phyloP scores from a whole-genome alignment of 2,888 invertebrate genomes.

The Malacosoma neustria region DNA sequence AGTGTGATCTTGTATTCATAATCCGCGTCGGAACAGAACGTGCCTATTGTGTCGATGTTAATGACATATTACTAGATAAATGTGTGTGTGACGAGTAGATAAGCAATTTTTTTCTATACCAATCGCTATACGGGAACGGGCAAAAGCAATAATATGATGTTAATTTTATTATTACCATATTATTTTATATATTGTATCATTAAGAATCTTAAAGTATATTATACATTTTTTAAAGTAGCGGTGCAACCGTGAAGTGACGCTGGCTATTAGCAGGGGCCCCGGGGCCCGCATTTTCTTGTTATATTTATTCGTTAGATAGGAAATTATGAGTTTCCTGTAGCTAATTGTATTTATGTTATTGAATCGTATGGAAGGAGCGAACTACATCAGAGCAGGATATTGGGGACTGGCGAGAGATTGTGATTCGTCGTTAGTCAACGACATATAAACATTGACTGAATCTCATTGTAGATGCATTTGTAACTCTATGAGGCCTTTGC shows the following conservation, averaged over 20 bases:
- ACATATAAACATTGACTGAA: slow-evolving; percentile 76
- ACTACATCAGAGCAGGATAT: slow-evolving; percentile 61
- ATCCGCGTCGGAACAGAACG: slow-evolving; percentile 39
- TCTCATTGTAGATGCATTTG: slow-evolving; percentile 76
- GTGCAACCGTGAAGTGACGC: slow-evolving; percentile 70
- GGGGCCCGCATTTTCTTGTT: slow-evolving; percentile 59
- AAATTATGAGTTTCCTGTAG: slow-evolving; percentile 73
- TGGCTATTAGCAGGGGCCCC: slow-evolving; percentile 59
- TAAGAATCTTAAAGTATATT: slow-evolving; percentile 64
- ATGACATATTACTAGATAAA: slow-evolving; percentile 57
- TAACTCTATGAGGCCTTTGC: slow-evolving; percentile 75
- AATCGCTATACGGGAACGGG: slow-evolving; percentile 76
- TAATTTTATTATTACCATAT: slow-evolving; percentile 75
- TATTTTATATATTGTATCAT: slow-evolving; percentile 73
- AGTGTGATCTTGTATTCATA: slow-evolving; percentile 54
- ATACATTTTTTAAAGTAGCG: slow-evolving; percentile 63
- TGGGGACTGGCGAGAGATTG: slow-evolving; percentile 72
- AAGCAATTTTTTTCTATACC: slow-evolving; percentile 72
- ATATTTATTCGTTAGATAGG: slow-evolving; percentile 73
- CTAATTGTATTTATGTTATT: slow-evolving; percentile 71
- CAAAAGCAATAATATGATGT: slow-evolving; percentile 76
- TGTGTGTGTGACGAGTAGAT: slow-evolving; percentile 63
- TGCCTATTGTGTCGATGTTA: slow-evolving; percentile 53
- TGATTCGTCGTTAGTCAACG: slow-evolving; percentile 75
- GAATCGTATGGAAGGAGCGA: slow-evolving; percentile 66